A percentile compares a stretch with the other conserved stretches of the same genome.
phyloP scores from a whole-genome alignment of 2,888 invertebrate species.

The Caenorhabditis wallacei region DNA sequence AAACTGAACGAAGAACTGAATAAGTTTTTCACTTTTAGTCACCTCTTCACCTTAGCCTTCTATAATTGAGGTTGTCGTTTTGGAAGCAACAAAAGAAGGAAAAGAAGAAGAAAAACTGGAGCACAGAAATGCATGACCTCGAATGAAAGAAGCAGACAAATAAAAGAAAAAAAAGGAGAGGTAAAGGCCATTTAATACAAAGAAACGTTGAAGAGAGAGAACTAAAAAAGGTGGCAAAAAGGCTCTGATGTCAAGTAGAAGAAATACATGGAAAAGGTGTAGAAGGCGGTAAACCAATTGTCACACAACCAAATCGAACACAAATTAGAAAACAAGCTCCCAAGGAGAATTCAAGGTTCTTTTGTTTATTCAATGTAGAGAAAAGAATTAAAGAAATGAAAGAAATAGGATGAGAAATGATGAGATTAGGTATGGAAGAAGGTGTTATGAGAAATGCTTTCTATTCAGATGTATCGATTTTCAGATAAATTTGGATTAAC shows the following conservation, averaged over 20 bases:
- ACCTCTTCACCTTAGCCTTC: constrained; percentile 8
- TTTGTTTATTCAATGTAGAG: background rate
- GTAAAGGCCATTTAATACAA: constrained; percentile 42
- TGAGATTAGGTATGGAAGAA: constrained; percentile 5
- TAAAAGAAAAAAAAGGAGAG: constrained; percentile 17
- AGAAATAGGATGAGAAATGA: background rate
- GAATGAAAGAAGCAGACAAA: constrained; percentile 48
- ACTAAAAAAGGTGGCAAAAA: constrained; percentile 20
- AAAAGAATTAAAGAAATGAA: background rate
- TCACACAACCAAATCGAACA: constrained; percentile 17
- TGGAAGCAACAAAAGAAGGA: constrained; percentile 36
- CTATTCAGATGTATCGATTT: background rate
- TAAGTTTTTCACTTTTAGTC: constrained; percentile 9
- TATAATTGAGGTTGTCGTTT: constrained; percentile 38
- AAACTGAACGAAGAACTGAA: constrained; percentile 8
- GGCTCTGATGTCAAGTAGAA: constrained; percentile 12
- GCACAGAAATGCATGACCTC: constrained; percentile 57
- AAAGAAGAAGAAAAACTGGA: constrained; percentile 12
- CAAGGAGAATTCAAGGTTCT: background rate
- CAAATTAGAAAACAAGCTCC: constrained; percentile 42
- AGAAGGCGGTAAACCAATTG: constrained; percentile 45
- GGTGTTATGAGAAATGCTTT: background rate
- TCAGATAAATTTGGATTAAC: no score
- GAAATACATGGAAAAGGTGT: background rate
- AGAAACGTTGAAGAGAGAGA: constrained; percentile 23